phyloP scores from a whole-genome alignment of 2,113 vertebrate species.

The Conger conger region DNA sequence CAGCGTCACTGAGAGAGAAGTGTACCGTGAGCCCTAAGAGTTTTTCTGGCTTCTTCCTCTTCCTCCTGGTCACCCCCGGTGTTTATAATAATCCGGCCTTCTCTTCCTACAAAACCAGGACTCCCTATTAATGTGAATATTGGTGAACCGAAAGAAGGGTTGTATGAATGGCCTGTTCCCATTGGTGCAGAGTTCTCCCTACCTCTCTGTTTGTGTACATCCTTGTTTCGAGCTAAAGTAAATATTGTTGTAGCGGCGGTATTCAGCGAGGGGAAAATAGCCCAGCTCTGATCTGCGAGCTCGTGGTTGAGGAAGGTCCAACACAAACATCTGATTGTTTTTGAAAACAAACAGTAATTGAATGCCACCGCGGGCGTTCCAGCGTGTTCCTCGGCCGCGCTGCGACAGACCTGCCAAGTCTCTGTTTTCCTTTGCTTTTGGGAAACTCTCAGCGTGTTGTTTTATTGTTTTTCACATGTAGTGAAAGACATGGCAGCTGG shows the following conservation, averaged over 20 bases:
- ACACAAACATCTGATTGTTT: not conserved
- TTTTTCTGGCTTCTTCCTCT: conserved; percentile 43
- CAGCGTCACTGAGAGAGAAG: conserved; percentile 39
- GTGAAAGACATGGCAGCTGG: not conserved
- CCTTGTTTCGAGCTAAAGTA: not conserved
- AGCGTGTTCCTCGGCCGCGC: not conserved
- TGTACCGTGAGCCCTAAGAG: conserved; percentile 41
- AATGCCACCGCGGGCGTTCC: not conserved
- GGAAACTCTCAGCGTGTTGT: conserved; percentile 62
- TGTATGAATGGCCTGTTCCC: not conserved
- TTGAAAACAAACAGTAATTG: not conserved
- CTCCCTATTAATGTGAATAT: not conserved
- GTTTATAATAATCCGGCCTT: conserved; percentile 11
- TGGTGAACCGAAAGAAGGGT: not conserved
- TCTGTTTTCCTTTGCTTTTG: conserved; percentile 61
- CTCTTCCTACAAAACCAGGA: not conserved
- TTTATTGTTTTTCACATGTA: not conserved
- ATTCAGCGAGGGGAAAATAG: not conserved
- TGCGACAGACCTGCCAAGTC: conserved; percentile 14
- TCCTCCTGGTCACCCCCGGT: conserved; percentile 1
- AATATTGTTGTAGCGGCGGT: not conserved
- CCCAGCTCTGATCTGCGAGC: not conserved
- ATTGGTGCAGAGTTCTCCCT: no score
- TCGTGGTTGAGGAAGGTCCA: not conserved
- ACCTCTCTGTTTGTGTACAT: not conserved